phyloP scores from a whole-genome alignment of 2,113 vertebrate species.

The Ondatra zibethicus region DNA sequence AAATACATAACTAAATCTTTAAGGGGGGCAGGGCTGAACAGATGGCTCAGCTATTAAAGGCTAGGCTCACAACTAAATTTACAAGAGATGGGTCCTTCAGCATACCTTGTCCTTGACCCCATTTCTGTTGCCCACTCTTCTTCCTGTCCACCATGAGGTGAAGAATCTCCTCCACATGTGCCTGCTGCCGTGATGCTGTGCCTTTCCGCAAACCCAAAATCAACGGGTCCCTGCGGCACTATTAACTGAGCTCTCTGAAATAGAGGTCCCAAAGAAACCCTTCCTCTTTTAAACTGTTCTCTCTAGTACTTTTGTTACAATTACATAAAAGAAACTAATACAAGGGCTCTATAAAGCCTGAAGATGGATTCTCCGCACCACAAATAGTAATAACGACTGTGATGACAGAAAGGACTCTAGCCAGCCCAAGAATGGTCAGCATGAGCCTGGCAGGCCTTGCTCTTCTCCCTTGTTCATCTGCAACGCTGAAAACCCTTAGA shows the following conservation, averaged over 20 bases:
- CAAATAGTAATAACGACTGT: background rate
- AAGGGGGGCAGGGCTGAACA: background rate
- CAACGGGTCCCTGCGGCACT: background rate
- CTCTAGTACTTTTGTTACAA: background rate
- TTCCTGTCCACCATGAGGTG: background rate
- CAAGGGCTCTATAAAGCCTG: background rate
- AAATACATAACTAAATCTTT: background rate
- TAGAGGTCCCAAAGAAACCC: background rate
- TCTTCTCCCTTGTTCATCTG: background rate
- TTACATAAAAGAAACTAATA: background rate
- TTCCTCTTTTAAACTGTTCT: background rate
- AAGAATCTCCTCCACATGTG: background rate
- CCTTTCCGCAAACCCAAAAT: background rate
- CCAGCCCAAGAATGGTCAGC: background rate
- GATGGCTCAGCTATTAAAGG: background rate
- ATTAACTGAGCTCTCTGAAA: background rate
- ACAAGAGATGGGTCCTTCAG: background rate
- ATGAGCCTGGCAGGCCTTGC: background rate
- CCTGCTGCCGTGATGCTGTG: background rate
- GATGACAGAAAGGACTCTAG: background rate
- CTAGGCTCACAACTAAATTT: background rate
- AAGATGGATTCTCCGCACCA: background rate
- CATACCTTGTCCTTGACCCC: background rate
- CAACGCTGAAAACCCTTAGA: background rate
- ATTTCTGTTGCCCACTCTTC: background rate